Evolutionary conservation across 2,113 vertebrate species (phyloP).

Genomic region (Ceyx cyanopectus): DNA sequence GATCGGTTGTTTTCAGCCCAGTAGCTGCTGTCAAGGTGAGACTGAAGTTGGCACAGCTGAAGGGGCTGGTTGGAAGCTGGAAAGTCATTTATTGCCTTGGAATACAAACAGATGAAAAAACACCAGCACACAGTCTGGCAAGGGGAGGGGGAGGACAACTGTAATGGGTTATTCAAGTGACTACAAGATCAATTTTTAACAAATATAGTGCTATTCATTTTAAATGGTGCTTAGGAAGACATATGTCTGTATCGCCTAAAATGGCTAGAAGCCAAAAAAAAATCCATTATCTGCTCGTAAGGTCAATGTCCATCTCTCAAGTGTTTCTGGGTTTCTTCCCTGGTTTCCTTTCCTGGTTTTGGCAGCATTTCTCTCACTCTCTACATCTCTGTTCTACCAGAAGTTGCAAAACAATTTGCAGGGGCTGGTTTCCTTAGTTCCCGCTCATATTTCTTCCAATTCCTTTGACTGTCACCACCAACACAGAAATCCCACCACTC

Average conservation of each 20-base stretch:
- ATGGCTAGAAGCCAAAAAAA: neutral
- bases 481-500: neutral
- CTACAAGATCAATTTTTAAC: neutral
- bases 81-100: neutral
- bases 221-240: neutral
- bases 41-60: neutral
- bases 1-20: neutral
- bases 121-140: fast-evolving
- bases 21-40: neutral
- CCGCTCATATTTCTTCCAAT: neutral
- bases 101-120: neutral
- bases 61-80: neutral
- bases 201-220: neutral
- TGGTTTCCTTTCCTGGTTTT: neutral
- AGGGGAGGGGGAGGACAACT: fast-evolving
- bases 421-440: neutral
- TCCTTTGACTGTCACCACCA: neutral
- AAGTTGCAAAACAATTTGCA: neutral
- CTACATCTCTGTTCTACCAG: neutral
- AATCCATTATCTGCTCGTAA: neutral
- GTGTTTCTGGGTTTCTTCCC: neutral
- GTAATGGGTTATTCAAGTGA: neutral
- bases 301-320: neutral
- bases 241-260: fast-evolving
- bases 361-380: neutral